phyloP scores from a whole-genome alignment of 2,888 invertebrate species.

The Julus scanicus region DNA sequence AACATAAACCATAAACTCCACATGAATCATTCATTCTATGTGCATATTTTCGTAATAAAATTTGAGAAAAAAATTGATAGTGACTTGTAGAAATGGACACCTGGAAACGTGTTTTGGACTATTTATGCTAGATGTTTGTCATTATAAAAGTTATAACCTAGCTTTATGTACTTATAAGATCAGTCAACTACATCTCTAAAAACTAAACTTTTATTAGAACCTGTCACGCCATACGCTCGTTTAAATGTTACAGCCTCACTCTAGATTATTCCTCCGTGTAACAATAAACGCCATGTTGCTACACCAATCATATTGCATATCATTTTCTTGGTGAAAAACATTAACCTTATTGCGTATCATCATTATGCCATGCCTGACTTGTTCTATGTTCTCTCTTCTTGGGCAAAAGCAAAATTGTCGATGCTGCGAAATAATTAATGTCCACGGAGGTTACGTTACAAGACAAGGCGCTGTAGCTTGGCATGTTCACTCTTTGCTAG shows the following conservation, averaged over 20 bases:
- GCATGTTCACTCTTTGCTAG: neutral
- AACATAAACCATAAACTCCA: no score
- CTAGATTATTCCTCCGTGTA: neutral
- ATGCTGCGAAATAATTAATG: slow-evolving; percentile 25
- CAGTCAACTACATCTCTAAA: neutral
- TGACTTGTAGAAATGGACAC: no score
- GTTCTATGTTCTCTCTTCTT: neutral
- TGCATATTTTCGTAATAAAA: no score
- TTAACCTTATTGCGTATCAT: neutral
- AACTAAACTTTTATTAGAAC: neutral
- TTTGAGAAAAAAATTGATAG: no score
- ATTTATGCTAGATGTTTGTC: neutral
- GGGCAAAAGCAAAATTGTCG: slow-evolving; percentile 34
- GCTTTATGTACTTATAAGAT: neutral
- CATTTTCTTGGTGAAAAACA: neutral
- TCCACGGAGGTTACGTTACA: neutral
- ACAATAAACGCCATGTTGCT: neutral
- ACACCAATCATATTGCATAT: neutral
- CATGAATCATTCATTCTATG: no score
- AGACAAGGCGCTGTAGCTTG: slow-evolving; percentile 28
- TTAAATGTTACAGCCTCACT: neutral
- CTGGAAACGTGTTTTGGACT: no score
- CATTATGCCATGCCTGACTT: slow-evolving; percentile 34
- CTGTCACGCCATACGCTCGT: neutral
- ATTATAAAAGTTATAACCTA: neutral